Conservation (phyloP, 1,140 invertebrate species). For the Drosophila leontia region DNA sequence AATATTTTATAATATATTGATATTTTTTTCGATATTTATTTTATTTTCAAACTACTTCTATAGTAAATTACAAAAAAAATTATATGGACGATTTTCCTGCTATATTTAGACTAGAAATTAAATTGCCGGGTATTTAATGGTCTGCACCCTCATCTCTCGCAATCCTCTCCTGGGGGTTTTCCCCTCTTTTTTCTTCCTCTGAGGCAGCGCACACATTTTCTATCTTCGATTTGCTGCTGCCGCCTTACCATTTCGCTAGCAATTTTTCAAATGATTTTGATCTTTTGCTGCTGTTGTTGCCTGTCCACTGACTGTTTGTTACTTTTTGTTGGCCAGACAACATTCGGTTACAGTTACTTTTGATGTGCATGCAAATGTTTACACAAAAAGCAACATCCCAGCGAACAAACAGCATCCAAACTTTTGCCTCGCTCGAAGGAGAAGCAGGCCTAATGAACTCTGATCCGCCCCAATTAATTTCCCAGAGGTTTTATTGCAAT, state of each 20-base stretch:
- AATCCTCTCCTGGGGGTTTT: not conserved
- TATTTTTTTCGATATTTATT: no score
- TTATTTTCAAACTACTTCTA: no score
- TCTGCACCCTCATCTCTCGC: not conserved
- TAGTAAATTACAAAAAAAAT: no score
- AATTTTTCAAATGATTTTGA: constrained; percentile 62
- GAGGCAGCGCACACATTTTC: constrained; percentile 15
- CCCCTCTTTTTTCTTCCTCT: not conserved
- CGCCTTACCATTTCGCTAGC: constrained; percentile 39
- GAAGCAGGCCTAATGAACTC: constrained; percentile 22
- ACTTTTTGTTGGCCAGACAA: constrained; percentile 37
- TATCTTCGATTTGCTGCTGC: constrained; percentile 44
- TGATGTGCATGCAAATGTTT: constrained; percentile 62
- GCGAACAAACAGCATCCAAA: not conserved
- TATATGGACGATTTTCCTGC: not conserved
- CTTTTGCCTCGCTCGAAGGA: not conserved
- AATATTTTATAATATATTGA: no score
- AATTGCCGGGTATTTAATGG: constrained; percentile 5
- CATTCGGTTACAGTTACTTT: constrained; percentile 56
- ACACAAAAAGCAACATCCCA: constrained; percentile 39
- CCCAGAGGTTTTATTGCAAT: constrained; percentile 12
- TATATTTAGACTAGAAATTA: not conserved
- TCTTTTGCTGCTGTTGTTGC: constrained; percentile 47
- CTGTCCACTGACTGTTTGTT: constrained; percentile 38
- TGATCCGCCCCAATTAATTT: constrained; percentile 47